A percentile compares a stretch with the other conserved stretches of the same genome.
These are phyloP conservation scores for Lacanobia oleracea DNA, from an alignment of 2,888 invertebrate genomes.

Conservation along the genomic window DNA sequence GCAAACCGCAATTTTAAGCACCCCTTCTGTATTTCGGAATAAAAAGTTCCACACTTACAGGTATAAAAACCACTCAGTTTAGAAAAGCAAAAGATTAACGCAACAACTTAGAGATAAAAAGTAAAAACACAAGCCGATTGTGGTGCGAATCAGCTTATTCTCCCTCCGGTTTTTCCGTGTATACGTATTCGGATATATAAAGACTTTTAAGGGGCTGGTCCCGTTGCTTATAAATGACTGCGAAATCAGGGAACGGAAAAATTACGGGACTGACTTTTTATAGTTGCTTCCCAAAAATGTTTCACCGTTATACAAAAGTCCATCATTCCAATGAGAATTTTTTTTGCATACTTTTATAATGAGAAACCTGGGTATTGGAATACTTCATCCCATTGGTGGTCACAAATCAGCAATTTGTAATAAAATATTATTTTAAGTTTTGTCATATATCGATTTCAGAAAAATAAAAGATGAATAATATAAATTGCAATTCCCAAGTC, in stretches of 20 bases:
- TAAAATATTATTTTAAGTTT: neutral
- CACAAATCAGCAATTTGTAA: neutral
- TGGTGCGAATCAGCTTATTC: conserved; percentile 72
- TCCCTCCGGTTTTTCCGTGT: conserved; percentile 57
- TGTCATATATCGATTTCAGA: too few relatives aligned
- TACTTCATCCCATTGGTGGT: neutral
- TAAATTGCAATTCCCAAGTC: too few relatives aligned
- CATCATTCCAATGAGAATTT: neutral
- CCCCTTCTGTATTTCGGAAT: conserved; percentile 49
- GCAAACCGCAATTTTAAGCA: conserved; percentile 53
- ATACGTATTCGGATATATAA: conserved; percentile 41
- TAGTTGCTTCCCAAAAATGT: conserved; percentile 24
- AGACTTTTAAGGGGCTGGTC: conserved; percentile 56
- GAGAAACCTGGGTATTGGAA: neutral
- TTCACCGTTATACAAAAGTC: conserved; percentile 1
- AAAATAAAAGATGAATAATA: too few relatives aligned
- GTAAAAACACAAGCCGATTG: conserved; percentile 69
- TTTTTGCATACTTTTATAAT: neutral
- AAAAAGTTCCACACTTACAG: conserved; percentile 47
- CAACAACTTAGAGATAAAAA: conserved; percentile 66
- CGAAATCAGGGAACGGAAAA: conserved; percentile 54
- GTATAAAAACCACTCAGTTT: conserved; percentile 60
- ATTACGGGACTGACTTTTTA: conserved; percentile 29
- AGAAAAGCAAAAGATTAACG: conserved; percentile 66
- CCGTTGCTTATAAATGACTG: conserved; percentile 59